Evolutionary conservation across 2,113 vertebrate species (phyloP).

Genomic region (Carassius auratus): DNA sequence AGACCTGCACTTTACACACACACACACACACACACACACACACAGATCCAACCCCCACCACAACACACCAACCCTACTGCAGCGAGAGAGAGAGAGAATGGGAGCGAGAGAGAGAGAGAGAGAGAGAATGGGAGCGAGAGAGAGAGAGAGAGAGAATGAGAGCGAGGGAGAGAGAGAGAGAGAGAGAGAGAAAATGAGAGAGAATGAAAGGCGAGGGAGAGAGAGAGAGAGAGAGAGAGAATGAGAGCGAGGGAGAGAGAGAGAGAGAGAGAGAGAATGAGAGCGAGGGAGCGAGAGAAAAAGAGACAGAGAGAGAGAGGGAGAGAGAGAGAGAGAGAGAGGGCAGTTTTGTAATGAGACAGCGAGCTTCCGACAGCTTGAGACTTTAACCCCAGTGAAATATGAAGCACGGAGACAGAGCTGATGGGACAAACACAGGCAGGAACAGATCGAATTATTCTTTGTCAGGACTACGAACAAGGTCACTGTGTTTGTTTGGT

Average conservation of each 20-base stretch:
- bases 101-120: background rate
- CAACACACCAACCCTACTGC: conserved; percentile 47
- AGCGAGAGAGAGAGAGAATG: conserved; percentile 1
- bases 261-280: background rate
- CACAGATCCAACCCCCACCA: conserved; percentile 54
- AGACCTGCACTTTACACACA: conserved; percentile 60
- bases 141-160: background rate
- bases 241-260: background rate
- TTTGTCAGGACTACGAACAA: conserved; percentile 11
- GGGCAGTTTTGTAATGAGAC: conserved; percentile 4
- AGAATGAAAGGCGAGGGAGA: background rate
- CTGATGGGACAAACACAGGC: conserved; percentile 13
- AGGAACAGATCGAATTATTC: conserved; percentile 24
- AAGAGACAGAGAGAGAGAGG: too few species aligned
- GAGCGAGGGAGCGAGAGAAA: too few species aligned
- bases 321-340: background rate
- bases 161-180: background rate
- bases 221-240: too few species aligned
- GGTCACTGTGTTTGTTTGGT: background rate
- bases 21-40: conserved; percentile 36
- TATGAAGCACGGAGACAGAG: conserved; percentile 6
- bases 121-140: background rate
- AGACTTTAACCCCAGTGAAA: conserved; percentile 25
- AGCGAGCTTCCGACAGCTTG: background rate
- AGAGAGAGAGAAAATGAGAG: background rate